Evolutionary conservation across 2,797 vertebrate genomes (phyloP).

Genomic region (Vespertilio murinus): DNA sequence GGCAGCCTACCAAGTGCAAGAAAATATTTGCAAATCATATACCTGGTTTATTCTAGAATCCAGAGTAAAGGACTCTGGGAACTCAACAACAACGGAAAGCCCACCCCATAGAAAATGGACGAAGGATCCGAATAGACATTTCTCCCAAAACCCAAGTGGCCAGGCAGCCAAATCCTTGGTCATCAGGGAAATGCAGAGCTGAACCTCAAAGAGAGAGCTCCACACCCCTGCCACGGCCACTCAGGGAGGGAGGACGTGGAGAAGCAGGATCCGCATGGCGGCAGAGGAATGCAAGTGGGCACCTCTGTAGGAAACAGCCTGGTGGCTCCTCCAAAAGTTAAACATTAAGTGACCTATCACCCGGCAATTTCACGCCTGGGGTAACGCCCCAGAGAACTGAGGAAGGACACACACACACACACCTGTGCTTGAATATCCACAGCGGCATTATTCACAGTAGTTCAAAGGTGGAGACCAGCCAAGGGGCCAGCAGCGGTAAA

Average conservation of each 20-base stretch:
- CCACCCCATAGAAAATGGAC: not conserved
- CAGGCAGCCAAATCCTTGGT: not conserved
- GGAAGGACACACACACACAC: not conserved
- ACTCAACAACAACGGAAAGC: not conserved
- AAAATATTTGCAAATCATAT: not conserved
- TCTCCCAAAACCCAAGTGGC: not conserved
- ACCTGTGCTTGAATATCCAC: not conserved
- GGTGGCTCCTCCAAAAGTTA: not conserved
- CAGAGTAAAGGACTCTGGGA: not conserved
- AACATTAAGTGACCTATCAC: not conserved
- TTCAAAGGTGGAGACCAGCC: not conserved
- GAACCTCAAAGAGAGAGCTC: no score
- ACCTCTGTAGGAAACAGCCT: not conserved
- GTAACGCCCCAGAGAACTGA: not conserved
- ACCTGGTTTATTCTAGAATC: not conserved
- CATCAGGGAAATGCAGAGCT: not conserved
- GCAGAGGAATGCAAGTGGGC: fast-evolving
- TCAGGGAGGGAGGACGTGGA: not conserved
- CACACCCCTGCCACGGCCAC: not conserved
- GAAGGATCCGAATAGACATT: not conserved
- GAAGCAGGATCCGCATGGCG: not conserved
- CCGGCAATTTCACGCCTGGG: not conserved
- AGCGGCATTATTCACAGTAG: not conserved
- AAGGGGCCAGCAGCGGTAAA: not conserved
- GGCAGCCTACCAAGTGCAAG: not conserved